phyloP scores from a whole-genome alignment of 2,888 invertebrate species.

The Hemaris fuciformis region DNA sequence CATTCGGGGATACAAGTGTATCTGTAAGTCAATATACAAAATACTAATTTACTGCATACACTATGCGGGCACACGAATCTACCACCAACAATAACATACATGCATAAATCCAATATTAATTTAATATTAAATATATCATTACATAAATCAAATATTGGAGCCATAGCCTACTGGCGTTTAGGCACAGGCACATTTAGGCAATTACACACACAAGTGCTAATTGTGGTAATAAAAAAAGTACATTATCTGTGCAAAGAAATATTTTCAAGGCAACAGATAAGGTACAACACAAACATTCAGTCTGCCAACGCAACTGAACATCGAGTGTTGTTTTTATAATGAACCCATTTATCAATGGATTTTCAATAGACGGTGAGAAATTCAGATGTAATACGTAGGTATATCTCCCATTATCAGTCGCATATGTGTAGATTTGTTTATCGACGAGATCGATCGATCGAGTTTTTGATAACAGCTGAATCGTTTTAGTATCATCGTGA shows the following conservation, averaged over 20 bases:
- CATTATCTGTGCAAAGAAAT: conserved; percentile 27
- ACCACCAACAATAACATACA: too few species aligned
- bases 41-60: too few species aligned
- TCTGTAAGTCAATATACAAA: too few species aligned
- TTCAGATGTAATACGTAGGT: neutral
- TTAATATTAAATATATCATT: too few species aligned
- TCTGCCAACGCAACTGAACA: neutral
- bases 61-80: too few species aligned
- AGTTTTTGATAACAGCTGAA: neutral
- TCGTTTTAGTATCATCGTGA: too few species aligned
- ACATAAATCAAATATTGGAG: neutral
- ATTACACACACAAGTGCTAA: neutral
- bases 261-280: conserved; percentile 23
- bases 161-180: neutral
- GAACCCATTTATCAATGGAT: conserved; percentile 60
- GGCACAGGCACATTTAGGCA: neutral
- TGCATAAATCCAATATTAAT: too few species aligned
- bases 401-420: neutral
- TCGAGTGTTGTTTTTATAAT: conserved; percentile 27
- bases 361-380: conserved; percentile 48
- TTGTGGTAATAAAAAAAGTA: conserved; percentile 12
- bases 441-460: neutral
- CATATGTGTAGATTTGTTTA: neutral
- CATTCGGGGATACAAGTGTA: too few species aligned
- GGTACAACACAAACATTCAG: neutral